phyloP scores from a whole-genome alignment of 2,113 vertebrate species.

The Tylochromis polylepis region DNA sequence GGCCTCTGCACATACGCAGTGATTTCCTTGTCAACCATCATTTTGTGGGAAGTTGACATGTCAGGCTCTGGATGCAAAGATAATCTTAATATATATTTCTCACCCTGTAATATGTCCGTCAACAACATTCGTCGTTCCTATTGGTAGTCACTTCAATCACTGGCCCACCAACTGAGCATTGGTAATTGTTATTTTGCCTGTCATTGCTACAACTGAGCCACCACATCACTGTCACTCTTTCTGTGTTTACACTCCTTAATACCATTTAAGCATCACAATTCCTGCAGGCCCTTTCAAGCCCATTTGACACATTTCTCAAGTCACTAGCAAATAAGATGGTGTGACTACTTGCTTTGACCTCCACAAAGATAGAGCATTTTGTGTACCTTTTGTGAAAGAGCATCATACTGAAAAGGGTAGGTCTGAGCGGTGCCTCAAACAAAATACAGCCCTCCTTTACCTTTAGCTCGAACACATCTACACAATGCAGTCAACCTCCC shows the following conservation, averaged over 20 bases:
- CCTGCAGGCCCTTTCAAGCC: neutral
- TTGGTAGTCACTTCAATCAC: neutral
- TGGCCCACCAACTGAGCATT: neutral
- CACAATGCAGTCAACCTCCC: constrained; percentile 31
- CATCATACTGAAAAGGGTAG: constrained; percentile 8
- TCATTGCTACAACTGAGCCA: neutral
- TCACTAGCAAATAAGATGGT: constrained; percentile 22
- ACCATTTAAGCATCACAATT: neutral
- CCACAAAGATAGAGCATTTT: constrained; percentile 16
- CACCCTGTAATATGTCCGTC: neutral
- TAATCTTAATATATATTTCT: neutral
- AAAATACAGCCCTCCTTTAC: constrained; percentile 22
- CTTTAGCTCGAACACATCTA: constrained; percentile 22
- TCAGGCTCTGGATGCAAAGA: neutral
- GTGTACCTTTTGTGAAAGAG: constrained; percentile 26
- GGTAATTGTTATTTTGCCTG: neutral
- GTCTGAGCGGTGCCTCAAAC: neutral
- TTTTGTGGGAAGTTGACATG: neutral
- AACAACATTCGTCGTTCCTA: neutral
- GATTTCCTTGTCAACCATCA: neutral
- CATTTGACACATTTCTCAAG: constrained; percentile 30
- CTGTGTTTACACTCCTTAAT: neutral
- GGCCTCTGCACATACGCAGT: neutral
- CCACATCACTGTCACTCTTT: neutral
- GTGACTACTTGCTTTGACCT: constrained; percentile 24